Base-by-base conservation (phyloP, 2,797 vertebrate species). In the Neosilurus hyrtlii region DNA sequence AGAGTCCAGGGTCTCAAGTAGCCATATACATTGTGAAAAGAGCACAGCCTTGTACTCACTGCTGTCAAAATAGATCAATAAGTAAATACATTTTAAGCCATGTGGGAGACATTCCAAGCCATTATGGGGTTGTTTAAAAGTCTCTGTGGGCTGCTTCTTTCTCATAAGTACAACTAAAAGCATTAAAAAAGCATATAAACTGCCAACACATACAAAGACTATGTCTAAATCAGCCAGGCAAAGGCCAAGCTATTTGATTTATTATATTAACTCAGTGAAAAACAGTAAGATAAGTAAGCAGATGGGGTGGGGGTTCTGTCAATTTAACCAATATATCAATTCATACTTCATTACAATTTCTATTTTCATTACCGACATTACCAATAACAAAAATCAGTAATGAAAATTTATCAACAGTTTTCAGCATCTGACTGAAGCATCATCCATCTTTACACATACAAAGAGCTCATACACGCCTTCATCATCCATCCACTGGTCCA, bases 21-120 rank as follows among this genome's bases (percentile, higher is more conserved):
- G 67, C 73, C 80, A 82, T 79, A 76, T 73, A 86, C 62, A 65
- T 81, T 77, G 74, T 80, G 67, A 82, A 83, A 88, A 79, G 77
- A 54, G 26, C 24, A 72, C 75, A 78, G 59, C 68, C 77, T 59
- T 82, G 76, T 72, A 80, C 87, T 73, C 78, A 57, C 62, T 65
- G 65, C 78, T 80, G 81, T 87, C 84, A 87, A 89, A 89, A 85
- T 79, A 89, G 88, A 84, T 85, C 72, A 84, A 84, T 85, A 75
- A 80, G 49, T 78, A 75, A 84, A 89, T 75, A 86, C 83, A 86
- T 87, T 84, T 81, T 70, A 9, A 62, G 65, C 66, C 78, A 78
- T 83, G 68, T 85, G 73, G 86, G 84, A 82, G 77, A 81, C 81
- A 80, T 85, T 88, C 78, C 77, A 86, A 65, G 51, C 76, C 65